Percentiles rank a stretch among this genome's conserved stretches.
Evolutionary conservation across 2,113 vertebrate genomes (phyloP).

Genomic region (Gallinago jamesoni): DNA sequence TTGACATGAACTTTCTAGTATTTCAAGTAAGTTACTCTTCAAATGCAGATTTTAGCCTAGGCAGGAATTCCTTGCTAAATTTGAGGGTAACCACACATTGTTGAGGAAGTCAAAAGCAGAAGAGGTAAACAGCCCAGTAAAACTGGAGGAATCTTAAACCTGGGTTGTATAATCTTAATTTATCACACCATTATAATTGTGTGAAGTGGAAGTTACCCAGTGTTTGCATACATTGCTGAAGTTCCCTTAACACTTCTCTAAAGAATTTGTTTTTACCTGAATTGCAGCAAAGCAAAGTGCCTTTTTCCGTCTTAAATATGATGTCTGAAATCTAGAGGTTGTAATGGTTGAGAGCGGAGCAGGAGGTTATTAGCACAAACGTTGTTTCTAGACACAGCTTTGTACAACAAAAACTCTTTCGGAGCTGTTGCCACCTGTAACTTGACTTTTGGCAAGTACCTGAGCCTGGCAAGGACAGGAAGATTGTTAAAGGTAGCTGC

Average conservation of each 20-base stretch:
- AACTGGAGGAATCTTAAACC: background rate
- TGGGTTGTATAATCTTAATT: background rate
- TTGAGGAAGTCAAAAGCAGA: background rate
- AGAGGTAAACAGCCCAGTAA: background rate
- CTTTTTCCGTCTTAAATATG: background rate
- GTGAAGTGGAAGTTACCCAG: accelerated
- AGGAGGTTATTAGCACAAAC: background rate
- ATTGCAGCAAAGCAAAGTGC: background rate
- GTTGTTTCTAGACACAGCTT: background rate
- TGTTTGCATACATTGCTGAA: accelerated
- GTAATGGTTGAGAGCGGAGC: background rate
- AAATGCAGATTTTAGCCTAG: background rate
- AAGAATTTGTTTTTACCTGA: background rate
- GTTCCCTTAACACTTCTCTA: background rate
- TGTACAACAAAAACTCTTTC: background rate
- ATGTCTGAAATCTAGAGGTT: background rate
- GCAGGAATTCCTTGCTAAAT: background rate
- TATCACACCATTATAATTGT: accelerated
- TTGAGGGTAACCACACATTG: background rate
- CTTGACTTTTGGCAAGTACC: background rate
- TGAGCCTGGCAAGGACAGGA: background rate
- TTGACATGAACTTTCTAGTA: background rate
- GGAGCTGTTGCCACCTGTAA: background rate
- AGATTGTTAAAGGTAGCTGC: background rate
- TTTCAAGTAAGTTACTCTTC: background rate